Base-by-base conservation (phyloP, 2,113 vertebrate species). In the Gobio gobio region DNA sequence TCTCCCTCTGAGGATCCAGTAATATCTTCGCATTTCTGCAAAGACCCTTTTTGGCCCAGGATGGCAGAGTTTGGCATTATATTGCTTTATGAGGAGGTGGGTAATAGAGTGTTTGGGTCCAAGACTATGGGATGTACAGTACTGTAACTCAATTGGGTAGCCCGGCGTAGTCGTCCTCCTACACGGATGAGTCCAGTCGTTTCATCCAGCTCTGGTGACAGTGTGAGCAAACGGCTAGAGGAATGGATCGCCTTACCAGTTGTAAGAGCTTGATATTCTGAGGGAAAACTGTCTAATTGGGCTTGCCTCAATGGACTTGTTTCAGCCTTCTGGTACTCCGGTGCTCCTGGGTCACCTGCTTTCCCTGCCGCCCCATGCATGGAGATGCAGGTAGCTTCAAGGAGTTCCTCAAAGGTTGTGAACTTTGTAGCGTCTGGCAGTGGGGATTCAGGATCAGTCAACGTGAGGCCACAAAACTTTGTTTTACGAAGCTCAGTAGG, bases 81-180 rank as follows among this genome's bases (percentile, higher is more conserved):
- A 59, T 18, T 59, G 56, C 22, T 63, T 85, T 24, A 73, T 81
- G 22, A 82, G 24, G 45, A 86, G 72, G 7, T 5, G 36, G 2
- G 72, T 86, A 1, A 72, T 10, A 24, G 51, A 29, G n/a, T 86
- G 85, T 10, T 86, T 43, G 70, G 78, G 24, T 81, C 78, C 12
- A 86, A 78, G 5, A 72, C n/a, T 47, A 40, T 81, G 33, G 58
- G 56, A 73, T 83, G 59, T n/a, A 56, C 18, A 59, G 59, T 68
- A 36, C 51, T 58, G 26, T 40, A n/a, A 8, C 40, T 22, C n/a
- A 86, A 66, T 29, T 43, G 49, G 13, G 43, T 24, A 6, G 77
- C 47, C 14, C 5, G 20, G 5, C 64, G 64, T 6, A 86, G 43
- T 10, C 74, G 12, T 36, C 83, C 74, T 47, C 83, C 83, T 0